These are phyloP conservation scores for Gymnoscopelus braueri DNA, from an alignment of 2,797 vertebrate genomes.

Conservation along the genomic window DNA sequence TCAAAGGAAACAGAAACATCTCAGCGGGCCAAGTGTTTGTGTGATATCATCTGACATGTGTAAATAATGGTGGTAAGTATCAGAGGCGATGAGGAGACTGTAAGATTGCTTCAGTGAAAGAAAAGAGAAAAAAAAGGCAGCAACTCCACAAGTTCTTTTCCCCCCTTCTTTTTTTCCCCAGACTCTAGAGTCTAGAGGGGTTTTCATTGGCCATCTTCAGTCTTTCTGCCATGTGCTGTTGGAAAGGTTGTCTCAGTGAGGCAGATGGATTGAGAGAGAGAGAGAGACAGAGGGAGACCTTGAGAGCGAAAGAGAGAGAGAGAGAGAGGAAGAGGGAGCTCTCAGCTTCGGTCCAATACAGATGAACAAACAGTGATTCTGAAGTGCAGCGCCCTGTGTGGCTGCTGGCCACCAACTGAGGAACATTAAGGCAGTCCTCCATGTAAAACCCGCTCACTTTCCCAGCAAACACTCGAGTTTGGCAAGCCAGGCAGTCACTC, in stretches of 20 bases:
- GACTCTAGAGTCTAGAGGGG: too few species aligned
- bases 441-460: constrained; percentile 71
- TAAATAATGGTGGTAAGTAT: constrained; percentile 9
- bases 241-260: constrained; percentile 20
- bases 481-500: constrained; percentile 67
- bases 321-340: constrained; percentile 14
- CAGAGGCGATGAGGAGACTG: not conserved
- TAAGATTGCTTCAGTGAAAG: not conserved
- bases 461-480: constrained; percentile 62
- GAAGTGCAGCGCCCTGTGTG: constrained; percentile 70
- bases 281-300: not conserved
- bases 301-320: not conserved
- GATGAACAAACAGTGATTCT: constrained; percentile 66
- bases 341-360: constrained; percentile 37
- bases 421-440: constrained; percentile 71
- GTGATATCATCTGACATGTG: constrained; percentile 31
- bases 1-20: constrained; percentile 52
- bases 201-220: constrained; percentile 8
- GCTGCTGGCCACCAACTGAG: constrained; percentile 63
- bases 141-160: too few species aligned
- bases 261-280: constrained; percentile 5
- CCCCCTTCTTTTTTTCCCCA: too few species aligned
- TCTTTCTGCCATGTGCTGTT: constrained; percentile 13
- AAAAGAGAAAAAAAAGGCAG: not conserved
- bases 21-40: constrained; percentile 46